Evolutionary conservation across 1,140 invertebrate genomes (phyloP).

Genomic region (Dreissena rostriformis): DNA sequence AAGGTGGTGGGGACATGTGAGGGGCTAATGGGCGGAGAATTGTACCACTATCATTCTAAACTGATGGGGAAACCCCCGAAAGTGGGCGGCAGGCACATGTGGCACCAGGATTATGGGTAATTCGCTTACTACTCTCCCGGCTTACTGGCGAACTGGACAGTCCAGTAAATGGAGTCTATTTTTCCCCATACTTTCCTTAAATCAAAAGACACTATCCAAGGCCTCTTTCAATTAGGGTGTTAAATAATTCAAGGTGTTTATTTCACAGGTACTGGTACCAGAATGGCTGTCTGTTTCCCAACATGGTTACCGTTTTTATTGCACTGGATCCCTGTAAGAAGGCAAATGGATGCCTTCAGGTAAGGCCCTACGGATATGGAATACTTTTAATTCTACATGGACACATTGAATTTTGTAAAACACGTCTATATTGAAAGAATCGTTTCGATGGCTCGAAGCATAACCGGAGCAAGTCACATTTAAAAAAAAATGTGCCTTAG

Average conservation of each 20-base stretch:
- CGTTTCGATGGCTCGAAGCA: neutral
- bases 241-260: no score
- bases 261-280: conserved; percentile 76
- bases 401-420: no score
- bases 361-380: conserved; percentile 18
- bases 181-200: no score
- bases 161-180: no score
- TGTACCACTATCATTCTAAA: conserved; percentile 74
- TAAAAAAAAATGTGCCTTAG: no score
- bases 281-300: conserved; percentile 75
- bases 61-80: conserved; percentile 70
- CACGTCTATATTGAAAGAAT: neutral
- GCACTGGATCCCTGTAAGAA: conserved; percentile 71
- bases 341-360: conserved; percentile 76
- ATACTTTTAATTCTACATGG: neutral
- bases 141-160: no score
- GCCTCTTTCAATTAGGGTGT: no score
- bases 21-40: conserved; percentile 67
- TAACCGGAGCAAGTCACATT: no score
- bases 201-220: no score
- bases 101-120: conserved; percentile 77
- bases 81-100: conserved; percentile 67
- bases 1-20: conserved; percentile 74
- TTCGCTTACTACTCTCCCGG: no score
- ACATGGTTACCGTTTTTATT: conserved; percentile 76